phyloP scores from a whole-genome alignment of 2,797 vertebrate genomes.

The Mormyrops boulengeri region DNA sequence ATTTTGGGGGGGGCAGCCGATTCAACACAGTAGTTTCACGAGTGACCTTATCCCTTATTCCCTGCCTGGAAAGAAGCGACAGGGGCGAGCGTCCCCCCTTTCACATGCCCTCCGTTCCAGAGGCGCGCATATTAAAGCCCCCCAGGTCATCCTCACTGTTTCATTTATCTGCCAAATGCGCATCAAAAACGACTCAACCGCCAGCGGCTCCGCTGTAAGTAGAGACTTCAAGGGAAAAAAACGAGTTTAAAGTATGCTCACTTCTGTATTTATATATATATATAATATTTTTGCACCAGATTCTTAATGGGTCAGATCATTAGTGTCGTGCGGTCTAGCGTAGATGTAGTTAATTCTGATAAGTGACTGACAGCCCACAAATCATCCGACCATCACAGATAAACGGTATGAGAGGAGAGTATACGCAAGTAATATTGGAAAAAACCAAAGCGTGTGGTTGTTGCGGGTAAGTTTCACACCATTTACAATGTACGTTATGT shows the following conservation, averaged over 20 bases:
- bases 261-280: not conserved
- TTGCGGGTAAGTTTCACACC: conserved; percentile 47
- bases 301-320: not conserved
- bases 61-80: not conserved
- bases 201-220: conserved; percentile 13
- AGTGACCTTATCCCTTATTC: not conserved
- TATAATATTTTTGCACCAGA: not conserved
- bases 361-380: conserved; percentile 32
- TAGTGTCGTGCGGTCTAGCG: not conserved
- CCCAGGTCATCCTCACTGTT: not conserved
- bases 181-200: not conserved
- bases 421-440: conserved; percentile 32
- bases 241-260: not conserved
- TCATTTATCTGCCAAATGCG: not conserved
- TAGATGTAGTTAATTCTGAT: conserved; percentile 12
- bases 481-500: not conserved
- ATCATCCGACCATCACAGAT: conserved; percentile 33
- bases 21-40: not conserved
- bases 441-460: conserved; percentile 35
- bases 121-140: conserved; percentile 16
- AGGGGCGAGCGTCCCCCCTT: not conserved
- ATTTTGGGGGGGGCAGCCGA: not conserved
- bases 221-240: not conserved
- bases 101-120: not conserved
- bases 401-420: conserved; percentile 50